These are phyloP conservation scores for Gnathonemus echidnorhynchus DNA, from an alignment of 2,113 vertebrate species.

Conservation along the genomic window DNA sequence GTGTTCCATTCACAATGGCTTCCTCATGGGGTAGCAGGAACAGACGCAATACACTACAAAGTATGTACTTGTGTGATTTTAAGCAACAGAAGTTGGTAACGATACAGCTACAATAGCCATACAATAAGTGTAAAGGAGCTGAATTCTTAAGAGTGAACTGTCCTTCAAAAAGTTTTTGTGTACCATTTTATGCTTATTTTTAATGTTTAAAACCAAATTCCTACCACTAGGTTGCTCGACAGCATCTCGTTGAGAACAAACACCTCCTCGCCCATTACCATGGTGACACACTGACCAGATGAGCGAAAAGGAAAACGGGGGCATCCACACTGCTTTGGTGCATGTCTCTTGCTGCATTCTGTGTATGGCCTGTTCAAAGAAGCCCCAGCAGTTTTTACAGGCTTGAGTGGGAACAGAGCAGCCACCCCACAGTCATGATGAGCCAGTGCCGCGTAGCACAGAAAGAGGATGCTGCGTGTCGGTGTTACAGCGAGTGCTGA, in stretches of 20 bases:
- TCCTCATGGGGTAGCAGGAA: neutral
- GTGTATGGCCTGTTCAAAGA: neutral
- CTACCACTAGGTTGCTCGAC: conserved; percentile 12
- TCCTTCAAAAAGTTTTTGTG: neutral
- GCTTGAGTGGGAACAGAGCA: neutral
- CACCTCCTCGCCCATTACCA: conserved; percentile 41
- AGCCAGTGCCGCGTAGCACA: neutral
- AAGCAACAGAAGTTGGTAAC: neutral
- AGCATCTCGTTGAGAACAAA: neutral
- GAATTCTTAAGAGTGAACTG: neutral
- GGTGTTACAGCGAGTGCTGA: neutral
- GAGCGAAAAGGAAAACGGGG: conserved; percentile 38
- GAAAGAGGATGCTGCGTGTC: neutral
- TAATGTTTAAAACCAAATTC: neutral
- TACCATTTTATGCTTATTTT: neutral
- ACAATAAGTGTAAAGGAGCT: neutral
- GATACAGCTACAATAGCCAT: neutral
- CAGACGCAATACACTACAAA: neutral
- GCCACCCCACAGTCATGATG: neutral
- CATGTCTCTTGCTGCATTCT: neutral
- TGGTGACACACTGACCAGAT: conserved; percentile 53
- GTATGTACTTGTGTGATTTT: neutral
- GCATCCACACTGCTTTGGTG: neutral
- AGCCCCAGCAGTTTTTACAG: neutral
- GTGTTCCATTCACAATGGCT: neutral